Evolutionary conservation across 2,888 invertebrate genomes (phyloP).

Genomic region (Synanthedon formicaeformis): DNA sequence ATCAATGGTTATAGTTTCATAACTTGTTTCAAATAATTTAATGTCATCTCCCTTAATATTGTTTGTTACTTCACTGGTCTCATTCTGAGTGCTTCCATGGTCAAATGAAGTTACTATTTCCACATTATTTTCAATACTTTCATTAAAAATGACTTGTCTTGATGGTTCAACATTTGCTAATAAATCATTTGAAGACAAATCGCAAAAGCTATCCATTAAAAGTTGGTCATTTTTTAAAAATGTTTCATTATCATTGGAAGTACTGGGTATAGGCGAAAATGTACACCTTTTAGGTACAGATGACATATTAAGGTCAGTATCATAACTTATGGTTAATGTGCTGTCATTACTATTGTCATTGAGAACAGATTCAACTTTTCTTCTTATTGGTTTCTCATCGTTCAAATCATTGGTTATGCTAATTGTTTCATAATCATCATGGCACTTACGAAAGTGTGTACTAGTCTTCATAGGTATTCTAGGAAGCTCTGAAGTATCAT

Average conservation of each 20-base stretch:
- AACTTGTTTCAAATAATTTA: not conserved
- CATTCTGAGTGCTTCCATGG: not conserved
- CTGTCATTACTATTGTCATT: conserved; percentile 19
- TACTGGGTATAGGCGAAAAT: conserved; percentile 37
- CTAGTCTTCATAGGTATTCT: conserved; percentile 11
- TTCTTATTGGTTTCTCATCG: conserved; percentile 1
- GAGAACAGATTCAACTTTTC: conserved; percentile 13
- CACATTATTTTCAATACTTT: conserved; percentile 14
- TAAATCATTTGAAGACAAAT: conserved; percentile 2
- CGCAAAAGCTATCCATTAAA: conserved; percentile 22
- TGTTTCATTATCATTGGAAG: conserved; percentile 27
- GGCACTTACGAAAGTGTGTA: conserved; percentile 16
- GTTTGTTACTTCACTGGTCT: not conserved
- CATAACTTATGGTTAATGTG: conserved; percentile 14
- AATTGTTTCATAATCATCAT: conserved; percentile 13
- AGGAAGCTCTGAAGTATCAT: conserved; percentile 21
- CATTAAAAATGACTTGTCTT: no score
- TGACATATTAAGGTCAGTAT: conserved; percentile 3
- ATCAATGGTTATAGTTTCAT: conserved; percentile 18
- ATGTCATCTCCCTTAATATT: not conserved
- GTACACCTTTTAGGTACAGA: conserved; percentile 5
- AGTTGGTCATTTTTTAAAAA: conserved; percentile 28
- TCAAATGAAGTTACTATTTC: not conserved
- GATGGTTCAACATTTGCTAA: no score
- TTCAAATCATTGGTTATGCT: conserved; percentile 8